Evolutionary conservation across 2,113 vertebrate species (phyloP).

Genomic region (Vireo altiloquus): DNA sequence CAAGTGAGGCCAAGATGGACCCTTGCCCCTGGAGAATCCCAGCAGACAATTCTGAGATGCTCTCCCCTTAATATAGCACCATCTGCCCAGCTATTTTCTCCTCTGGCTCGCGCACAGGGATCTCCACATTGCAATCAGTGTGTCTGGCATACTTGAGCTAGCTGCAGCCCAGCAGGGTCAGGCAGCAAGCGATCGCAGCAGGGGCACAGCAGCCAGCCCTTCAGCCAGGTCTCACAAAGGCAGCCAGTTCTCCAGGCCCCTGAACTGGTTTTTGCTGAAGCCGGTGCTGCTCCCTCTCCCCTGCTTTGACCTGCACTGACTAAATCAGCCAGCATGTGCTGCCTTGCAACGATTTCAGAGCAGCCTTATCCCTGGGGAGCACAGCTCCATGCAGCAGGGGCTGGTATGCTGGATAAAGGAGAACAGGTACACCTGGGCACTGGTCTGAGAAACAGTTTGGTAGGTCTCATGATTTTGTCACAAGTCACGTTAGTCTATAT

Average conservation of each 20-base stretch:
- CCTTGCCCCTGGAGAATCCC: constrained; percentile 15
- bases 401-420: background rate
- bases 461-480: background rate
- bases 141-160: constrained; percentile 46
- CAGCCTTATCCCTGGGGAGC: background rate
- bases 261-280: background rate
- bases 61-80: constrained; percentile 56
- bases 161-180: background rate
- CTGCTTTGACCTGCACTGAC: constrained; percentile 14
- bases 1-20: constrained; percentile 14
- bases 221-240: background rate
- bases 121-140: constrained; percentile 31
- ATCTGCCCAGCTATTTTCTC: constrained; percentile 56
- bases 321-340: background rate
- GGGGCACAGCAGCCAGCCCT: background rate
- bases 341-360: background rate
- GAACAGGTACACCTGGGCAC: background rate
- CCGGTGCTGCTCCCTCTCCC: background rate
- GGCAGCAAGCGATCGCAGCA: background rate
- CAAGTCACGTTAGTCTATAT: background rate
- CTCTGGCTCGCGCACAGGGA: background rate
- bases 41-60: constrained; percentile 39
- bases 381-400: background rate
- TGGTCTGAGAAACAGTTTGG: background rate
- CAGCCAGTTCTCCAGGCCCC: background rate